Conservation (phyloP, 2,113 vertebrate genomes). For the Muntiacus reevesi region DNA sequence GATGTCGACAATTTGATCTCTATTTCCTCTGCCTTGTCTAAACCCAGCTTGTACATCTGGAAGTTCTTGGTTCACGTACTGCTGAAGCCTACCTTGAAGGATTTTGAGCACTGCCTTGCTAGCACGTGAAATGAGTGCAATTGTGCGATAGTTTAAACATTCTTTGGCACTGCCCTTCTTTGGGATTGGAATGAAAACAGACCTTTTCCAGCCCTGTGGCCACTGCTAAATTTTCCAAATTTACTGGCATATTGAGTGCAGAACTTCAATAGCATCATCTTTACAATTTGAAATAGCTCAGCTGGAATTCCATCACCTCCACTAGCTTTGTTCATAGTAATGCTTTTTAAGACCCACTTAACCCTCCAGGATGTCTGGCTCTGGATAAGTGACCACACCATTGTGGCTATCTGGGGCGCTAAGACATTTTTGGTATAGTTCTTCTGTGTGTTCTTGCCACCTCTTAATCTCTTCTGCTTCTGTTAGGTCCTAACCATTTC, state of each 20-base stretch:
- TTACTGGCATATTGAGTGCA: background rate
- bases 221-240: background rate
- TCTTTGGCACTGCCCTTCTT: background rate
- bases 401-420: background rate
- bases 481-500: background rate
- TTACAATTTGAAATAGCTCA: background rate
- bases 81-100: background rate
- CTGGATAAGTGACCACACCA: background rate
- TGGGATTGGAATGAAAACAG: background rate
- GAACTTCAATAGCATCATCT: background rate
- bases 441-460: background rate
- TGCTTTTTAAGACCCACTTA: background rate
- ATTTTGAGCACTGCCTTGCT: background rate
- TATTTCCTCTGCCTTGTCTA: background rate
- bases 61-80: background rate
- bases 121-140: background rate
- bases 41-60: background rate
- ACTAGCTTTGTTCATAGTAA: background rate
- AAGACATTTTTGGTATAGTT: background rate
- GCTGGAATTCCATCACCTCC: background rate
- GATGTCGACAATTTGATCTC: background rate
- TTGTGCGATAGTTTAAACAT: rapidly evolving
- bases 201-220: background rate
- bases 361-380: background rate
- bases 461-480: background rate